Conservation (phyloP, 2,888 invertebrate genomes). For the Napeogenes sylphis region DNA sequence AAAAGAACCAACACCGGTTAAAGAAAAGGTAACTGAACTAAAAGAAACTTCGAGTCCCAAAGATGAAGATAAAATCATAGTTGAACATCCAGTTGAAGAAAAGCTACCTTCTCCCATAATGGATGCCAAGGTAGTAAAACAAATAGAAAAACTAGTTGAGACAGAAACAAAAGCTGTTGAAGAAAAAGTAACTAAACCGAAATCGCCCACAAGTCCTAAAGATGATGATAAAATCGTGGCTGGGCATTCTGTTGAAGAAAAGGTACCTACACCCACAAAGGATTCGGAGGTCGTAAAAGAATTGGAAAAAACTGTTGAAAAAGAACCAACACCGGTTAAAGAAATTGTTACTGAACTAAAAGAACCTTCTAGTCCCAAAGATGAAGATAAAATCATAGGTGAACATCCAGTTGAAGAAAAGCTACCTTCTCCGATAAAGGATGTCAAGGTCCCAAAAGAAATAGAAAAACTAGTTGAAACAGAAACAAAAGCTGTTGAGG, state of each 20-base stretch:
- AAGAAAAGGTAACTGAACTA: too few relatives aligned
- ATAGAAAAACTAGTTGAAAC: neutral
- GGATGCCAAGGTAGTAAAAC: too few relatives aligned
- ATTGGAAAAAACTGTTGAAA: conserved; percentile 3
- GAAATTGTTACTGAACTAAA: conserved; percentile 12
- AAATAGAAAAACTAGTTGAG: conserved; percentile 10
- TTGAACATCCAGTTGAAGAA: too few relatives aligned
- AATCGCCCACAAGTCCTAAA: conserved; percentile 22
- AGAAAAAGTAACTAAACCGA: conserved; percentile 10
- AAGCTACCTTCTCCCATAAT: too few relatives aligned
- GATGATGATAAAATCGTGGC: conserved; percentile 6
- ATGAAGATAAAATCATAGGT: too few relatives aligned
- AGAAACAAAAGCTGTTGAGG: conserved; percentile 20
- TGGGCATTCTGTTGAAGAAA: conserved; percentile 15
- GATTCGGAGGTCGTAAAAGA: conserved; percentile 18
- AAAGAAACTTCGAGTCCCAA: neutral
- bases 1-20: neutral
- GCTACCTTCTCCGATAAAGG: neutral
- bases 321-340: conserved; percentile 23
- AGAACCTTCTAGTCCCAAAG: too few relatives aligned
- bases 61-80: neutral
- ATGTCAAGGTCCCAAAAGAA: too few relatives aligned
- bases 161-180: conserved; percentile 19
- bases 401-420: conserved; percentile 12
- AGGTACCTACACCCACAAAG: neutral